A percentile compares a stretch with the other conserved stretches of the same genome.
Conservation (phyloP, 2,888 invertebrate genomes). For the Lobophora halterata region DNA sequence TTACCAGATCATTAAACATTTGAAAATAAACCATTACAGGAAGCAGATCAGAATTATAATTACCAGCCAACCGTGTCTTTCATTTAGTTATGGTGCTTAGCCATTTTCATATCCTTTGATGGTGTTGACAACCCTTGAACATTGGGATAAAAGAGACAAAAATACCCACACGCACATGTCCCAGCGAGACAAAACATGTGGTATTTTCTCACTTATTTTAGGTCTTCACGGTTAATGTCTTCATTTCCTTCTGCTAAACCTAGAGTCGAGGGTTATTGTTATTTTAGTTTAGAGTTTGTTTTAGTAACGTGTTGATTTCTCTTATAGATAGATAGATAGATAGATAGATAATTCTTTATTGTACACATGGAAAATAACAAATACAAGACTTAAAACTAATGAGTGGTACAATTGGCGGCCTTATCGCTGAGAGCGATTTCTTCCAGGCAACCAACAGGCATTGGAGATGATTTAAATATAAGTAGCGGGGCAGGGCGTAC, state of each 20-base stretch:
- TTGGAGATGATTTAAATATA: too few species aligned
- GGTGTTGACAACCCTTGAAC: background rate
- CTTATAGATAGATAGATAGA: too few species aligned
- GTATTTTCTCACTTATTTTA: slow-evolving; percentile 12
- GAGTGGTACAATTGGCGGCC: too few species aligned
- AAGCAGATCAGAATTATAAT: slow-evolving; percentile 40
- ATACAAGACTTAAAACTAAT: too few species aligned
- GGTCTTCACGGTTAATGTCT: slow-evolving; percentile 50
- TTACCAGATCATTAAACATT: slow-evolving; percentile 12
- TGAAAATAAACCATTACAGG: slow-evolving; percentile 32
- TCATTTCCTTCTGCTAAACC: slow-evolving; percentile 43
- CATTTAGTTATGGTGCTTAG: slow-evolving; percentile 42
- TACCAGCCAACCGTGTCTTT: slow-evolving; percentile 29
- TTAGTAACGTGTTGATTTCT: slow-evolving; percentile 5
- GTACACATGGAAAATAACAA: too few species aligned
- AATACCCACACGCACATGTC: slow-evolving; percentile 11
- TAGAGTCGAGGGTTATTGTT: background rate
- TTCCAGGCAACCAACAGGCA: too few species aligned
- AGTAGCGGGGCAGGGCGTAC: too few species aligned
- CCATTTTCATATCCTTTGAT: slow-evolving; percentile 47
- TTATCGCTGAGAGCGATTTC: too few species aligned
- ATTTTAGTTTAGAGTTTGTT: slow-evolving; percentile 5
- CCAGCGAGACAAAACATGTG: slow-evolving; percentile 8
- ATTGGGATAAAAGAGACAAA: slow-evolving; percentile 9
- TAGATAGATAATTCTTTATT: too few species aligned